Conservation (phyloP, 2,113 vertebrate genomes). For the Mus spicilegus region DNA sequence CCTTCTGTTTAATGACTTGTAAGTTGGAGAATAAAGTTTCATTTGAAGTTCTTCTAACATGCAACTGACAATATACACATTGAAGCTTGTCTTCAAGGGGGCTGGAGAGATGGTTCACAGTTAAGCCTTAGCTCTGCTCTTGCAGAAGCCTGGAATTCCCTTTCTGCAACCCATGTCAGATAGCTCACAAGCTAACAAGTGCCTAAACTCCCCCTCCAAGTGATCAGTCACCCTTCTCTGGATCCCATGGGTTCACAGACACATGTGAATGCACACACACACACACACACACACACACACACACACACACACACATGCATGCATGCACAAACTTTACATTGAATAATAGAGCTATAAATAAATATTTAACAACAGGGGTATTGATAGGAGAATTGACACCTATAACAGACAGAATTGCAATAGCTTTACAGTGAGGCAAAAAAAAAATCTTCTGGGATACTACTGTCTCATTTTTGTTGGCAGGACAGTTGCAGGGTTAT, state of each 20-base stretch:
- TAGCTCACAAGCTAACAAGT: neutral
- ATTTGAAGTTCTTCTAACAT: neutral
- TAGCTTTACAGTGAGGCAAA: fast-evolving
- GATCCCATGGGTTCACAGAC: too few species aligned
- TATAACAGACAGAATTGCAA: neutral
- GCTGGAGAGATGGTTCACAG: neutral
- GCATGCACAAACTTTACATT: neutral
- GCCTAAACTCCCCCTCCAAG: too few species aligned
- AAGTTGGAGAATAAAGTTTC: neutral
- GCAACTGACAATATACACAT: too few species aligned
- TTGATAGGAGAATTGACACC: neutral
- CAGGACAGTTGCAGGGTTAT: neutral
- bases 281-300: neutral
- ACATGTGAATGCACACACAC: neutral
- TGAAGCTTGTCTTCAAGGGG: neutral
- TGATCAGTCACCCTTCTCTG: neutral
- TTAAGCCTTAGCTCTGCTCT: neutral
- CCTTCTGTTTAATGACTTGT: neutral
- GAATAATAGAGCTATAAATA: neutral
- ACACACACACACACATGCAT: neutral
- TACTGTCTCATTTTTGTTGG: neutral
- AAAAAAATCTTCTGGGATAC: neutral
- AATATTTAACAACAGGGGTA: neutral
- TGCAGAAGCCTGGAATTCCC: neutral
- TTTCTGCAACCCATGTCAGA: neutral